Evolutionary conservation across 2,888 invertebrate genomes (phyloP).

Genomic region (Caenorhabditis uteleia): DNA sequence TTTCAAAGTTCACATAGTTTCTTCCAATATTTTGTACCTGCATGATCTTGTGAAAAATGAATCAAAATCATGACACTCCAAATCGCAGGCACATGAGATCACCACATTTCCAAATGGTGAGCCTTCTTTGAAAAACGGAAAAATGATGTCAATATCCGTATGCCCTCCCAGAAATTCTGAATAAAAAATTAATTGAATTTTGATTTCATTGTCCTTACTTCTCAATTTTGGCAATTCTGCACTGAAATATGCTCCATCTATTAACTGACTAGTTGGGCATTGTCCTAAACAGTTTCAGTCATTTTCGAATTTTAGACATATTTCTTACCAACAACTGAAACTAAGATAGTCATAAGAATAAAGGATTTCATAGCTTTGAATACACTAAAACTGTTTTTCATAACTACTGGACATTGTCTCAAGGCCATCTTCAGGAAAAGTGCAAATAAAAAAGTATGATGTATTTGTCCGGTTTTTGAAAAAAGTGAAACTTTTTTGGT

Average conservation of each 20-base stretch:
- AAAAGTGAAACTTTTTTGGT: too few relatives aligned
- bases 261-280: slow-evolving; percentile 33
- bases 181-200: slow-evolving; percentile 10
- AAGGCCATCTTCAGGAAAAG: too few relatives aligned
- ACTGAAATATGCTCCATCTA: slow-evolving; percentile 37
- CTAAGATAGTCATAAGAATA: too few relatives aligned
- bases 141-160: slow-evolving; percentile 57
- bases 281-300: too few relatives aligned
- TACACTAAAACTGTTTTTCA: too few relatives aligned
- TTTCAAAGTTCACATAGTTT: not conserved
- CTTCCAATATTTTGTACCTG: slow-evolving; percentile 20
- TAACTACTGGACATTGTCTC: too few relatives aligned
- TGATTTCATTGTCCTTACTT: slow-evolving; percentile 14
- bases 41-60: slow-evolving; percentile 55
- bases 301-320: too few relatives aligned
- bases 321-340: too few relatives aligned
- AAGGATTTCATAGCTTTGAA: too few relatives aligned
- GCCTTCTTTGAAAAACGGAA: slow-evolving; percentile 59
- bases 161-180: slow-evolving; percentile 59
- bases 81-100: slow-evolving; percentile 52
- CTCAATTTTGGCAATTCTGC: slow-evolving; percentile 24
- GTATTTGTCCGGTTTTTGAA: too few relatives aligned
- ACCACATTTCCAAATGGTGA: slow-evolving; percentile 55
- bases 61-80: slow-evolving; percentile 62
- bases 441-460: too few relatives aligned